Percentiles rank a stretch among this genome's conserved stretches.
Conservation (phyloP, 2,797 vertebrate species). For the Darevskia nairensis region DNA sequence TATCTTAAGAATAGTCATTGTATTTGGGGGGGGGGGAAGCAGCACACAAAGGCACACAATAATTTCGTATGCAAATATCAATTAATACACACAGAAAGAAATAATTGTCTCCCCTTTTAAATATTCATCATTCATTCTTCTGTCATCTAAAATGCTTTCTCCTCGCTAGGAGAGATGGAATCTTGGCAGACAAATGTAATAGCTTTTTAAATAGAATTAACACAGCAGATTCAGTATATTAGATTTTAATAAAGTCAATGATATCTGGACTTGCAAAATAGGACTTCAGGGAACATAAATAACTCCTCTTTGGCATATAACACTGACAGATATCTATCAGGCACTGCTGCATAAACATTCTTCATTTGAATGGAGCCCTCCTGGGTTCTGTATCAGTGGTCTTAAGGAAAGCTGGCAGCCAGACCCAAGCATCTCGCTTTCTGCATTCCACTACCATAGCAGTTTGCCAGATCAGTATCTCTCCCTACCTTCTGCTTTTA, state of each 20-base stretch:
- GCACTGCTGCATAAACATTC: not conserved
- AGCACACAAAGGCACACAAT: not conserved
- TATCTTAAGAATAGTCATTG: not conserved
- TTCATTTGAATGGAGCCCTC: not conserved
- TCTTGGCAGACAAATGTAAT: not conserved
- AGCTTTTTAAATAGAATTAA: constrained; percentile 7
- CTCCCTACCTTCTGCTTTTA: not conserved
- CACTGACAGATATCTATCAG: constrained; percentile 10
- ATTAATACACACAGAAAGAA: constrained; percentile 8
- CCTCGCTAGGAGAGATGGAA: not conserved
- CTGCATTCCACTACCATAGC: not conserved
- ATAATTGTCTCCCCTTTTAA: not conserved
- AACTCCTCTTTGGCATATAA: not conserved
- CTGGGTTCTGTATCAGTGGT: too few relatives aligned
- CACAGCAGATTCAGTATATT: not conserved
- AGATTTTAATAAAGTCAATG: constrained; percentile 12
- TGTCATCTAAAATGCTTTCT: not conserved
- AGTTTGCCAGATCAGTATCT: not conserved
- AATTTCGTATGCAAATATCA: constrained; percentile 14
- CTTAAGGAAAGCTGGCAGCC: not conserved
- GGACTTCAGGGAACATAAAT: not conserved
- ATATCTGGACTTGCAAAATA: not conserved
- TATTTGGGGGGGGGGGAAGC: not conserved
- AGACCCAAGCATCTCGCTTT: not conserved
- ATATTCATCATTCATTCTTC: not conserved